Base-by-base conservation (phyloP, 2,888 invertebrate genomes). In the Philereme transversata region DNA sequence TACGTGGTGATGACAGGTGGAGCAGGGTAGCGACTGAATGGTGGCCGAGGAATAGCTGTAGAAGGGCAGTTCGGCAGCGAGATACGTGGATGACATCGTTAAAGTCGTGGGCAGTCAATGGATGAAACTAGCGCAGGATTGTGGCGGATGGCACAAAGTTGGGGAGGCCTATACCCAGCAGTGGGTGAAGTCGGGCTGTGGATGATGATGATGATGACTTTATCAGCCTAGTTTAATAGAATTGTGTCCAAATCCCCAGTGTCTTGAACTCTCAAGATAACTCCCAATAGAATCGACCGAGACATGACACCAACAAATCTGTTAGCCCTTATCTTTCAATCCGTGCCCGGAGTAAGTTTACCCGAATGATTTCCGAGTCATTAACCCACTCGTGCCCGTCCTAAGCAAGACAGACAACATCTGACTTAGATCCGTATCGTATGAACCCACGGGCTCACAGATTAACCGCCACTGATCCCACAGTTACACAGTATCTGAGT, bases 391-490 rank as follows among this genome's bases (percentile, higher is more conserved):
- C 85, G 84, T 79, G 78, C 79, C 83, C 84, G 80, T 81, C 82
- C 88, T 91, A 90, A 92, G 91, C 87, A 87, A 91, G 91, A 91
- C 85, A 90, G 90, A 91, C 91, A 90, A 88, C 91, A 88, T 87
- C 88, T 84, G 86, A 90, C 88, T 89, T 83, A 84, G 90, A 91
- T 89, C 85, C 84, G 84, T 88, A 90, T 90, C 90, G 84, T 83
- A 84, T 79, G 85, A 87, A 86, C 84, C 83, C 83, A 77, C 79
- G 72, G 85, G 85, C 83, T 87, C 83, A 84, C 81, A 87, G 88
- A 90, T 90, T 90, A 91, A 85, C 87, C 79, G 82, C 75, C 71
- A 64, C 77, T 80, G 82, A 84, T 81, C 83, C 84, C 78, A 74
- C 77, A 81, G 83, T 81, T 81, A 87, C 84, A 84, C 81, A 80